Base-by-base conservation (phyloP, 2,888 invertebrate genomes). In the Periphyllus acericola region DNA sequence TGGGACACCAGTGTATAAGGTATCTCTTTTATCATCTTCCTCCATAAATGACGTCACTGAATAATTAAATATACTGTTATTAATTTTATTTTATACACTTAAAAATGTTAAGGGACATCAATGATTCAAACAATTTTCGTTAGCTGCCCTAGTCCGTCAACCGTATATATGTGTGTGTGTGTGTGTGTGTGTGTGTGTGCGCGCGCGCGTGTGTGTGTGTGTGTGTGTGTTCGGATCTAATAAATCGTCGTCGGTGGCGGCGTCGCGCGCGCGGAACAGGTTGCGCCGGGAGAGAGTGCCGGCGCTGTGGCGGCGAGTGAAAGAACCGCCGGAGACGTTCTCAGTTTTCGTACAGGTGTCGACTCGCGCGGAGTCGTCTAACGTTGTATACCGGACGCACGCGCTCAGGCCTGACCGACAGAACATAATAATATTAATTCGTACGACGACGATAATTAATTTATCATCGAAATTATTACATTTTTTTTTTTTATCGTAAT, bases 311-410 rank as follows among this genome's bases (percentile, higher is more conserved):
- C 72, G 83, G 75, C 66, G 9, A 74, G 83, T 83, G 83, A 83
- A 83, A 84, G 84, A 83, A 83, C 40, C 85, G 78, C 52, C 84
- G 8, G 84, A 86, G 86, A 87, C 72, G 86, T 74, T 46, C 80
- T 87, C 86, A 87, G 86, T 87, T 87, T 87, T 87, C 86, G 72
- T 80, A 87, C 86, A 87, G 86, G 79, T 87, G 86, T 74, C 72
- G 80, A 29, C 25, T 79, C 80, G 86, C 80, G 86, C 72, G 79
- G n/a, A 79, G 4, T 72, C 71, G 78, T 25, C 36, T 34, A n/a
- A 19, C 34, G 29, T 11, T 14, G 68, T 25, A 21, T 21, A 21
- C 60, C 60, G 60, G 21, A 25, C 25, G 8, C 60, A 11, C n/a
- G 8, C 68, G 25, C 3, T 68, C 68, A 6, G 25, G 60, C 25